Evolutionary conservation across 2,113 vertebrate genomes (phyloP), one percentile per base, ranked within the genome.

Genomic region (Gadus chalcogrammus): DNA sequence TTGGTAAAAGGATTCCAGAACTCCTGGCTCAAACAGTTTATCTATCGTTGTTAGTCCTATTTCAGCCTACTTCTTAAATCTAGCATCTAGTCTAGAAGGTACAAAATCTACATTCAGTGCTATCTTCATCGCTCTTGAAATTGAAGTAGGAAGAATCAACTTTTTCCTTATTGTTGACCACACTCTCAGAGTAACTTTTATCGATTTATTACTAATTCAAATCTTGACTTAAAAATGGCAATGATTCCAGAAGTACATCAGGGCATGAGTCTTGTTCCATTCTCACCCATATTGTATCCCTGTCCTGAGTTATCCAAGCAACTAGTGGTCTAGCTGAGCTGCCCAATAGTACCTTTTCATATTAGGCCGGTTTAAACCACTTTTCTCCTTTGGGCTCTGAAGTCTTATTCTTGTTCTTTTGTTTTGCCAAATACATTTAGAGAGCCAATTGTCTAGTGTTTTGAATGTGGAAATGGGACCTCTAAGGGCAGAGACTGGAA

Each of bases 251-350:
- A 16, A 28, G 24, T 64, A 31, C 16, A 38, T 65, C 18, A 1
- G 15, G 28, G 16, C 64, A 65, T 18, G 17, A 1, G 13, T 52
- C 13, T 52, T 66, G 65, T 15, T 66, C 65, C 65, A 52, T 66
- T 66, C 38, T 18, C 38, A 66, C 38, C 65, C 65, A 66, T 9
- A 53, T 12, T 20, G 65, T n/a, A 52, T 65, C 64, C 52, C 9
- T 27, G 2, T 64, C 61, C 15, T 64, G 27, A 20, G 64, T 38
- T 28, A 64, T 65, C 64, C 65, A 66, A 16, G 22, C 22, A 20
- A 66, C 22, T 66, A 66, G n/a, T 18, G 64, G 16, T 48, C 64
- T 35, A 65, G 38, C n/a, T 65, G 64, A 11, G 64, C 64, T 48
- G 28, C 64, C 28, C 62, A 64, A 24, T 62, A 59, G 58, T 18